phyloP scores from a whole-genome alignment of 2,113 vertebrate genomes.

The Brachionichthys hirsutus region DNA sequence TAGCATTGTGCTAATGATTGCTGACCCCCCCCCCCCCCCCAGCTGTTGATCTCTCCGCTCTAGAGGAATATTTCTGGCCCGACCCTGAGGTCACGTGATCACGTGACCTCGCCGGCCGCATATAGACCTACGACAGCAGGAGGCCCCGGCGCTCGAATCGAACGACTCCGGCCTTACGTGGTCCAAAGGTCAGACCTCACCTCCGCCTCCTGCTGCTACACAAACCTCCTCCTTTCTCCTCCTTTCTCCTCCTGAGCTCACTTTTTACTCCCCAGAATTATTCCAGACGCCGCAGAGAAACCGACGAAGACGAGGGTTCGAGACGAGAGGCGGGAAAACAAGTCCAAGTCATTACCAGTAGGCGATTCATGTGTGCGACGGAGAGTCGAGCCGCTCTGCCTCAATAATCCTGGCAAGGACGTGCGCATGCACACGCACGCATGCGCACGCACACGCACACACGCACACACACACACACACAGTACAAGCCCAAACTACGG shows the following conservation, averaged over 20 bases:
- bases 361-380: conserved; percentile 59
- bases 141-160: too few relatives aligned
- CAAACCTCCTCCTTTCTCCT: accelerated
- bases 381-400: conserved; percentile 17
- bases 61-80: too few relatives aligned
- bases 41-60: too few relatives aligned
- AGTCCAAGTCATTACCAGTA: conserved; percentile 65
- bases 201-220: neutral
- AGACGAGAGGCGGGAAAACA: neutral
- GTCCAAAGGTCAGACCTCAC: conserved; percentile 14
- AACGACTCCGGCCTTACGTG: neutral
- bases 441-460: neutral
- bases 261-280: accelerated
- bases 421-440: neutral
- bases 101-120: neutral
- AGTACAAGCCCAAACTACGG: conserved; percentile 75
- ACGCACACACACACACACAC: conserved; percentile 1
- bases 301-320: neutral
- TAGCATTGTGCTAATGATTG: too few relatives aligned
- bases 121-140: neutral
- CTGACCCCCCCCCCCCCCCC: too few relatives aligned
- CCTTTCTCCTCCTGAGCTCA: too few relatives aligned
- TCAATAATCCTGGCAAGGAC: conserved; percentile 58
- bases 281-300: neutral
- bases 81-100: conserved; percentile 15